Evolutionary conservation across 2,113 vertebrate genomes (phyloP).

Genomic region (Esox niger): DNA sequence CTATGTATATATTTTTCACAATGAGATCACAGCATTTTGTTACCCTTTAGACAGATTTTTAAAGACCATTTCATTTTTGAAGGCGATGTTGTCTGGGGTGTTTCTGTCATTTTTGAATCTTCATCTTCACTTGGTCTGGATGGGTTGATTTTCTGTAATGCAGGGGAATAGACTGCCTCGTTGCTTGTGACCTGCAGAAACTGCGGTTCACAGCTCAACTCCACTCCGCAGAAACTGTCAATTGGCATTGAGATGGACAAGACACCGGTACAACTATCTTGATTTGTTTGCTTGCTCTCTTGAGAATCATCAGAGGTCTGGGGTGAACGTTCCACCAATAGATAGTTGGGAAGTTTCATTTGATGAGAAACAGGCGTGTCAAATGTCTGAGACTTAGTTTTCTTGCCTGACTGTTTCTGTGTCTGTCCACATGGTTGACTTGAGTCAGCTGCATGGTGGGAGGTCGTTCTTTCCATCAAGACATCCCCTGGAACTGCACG

Average conservation of each 20-base stretch:
- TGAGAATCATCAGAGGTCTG: neutral
- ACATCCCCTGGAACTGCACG: neutral
- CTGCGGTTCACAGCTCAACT: neutral
- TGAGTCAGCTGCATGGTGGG: neutral
- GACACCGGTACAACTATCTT: neutral
- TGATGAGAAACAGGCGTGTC: neutral
- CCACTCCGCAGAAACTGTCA: neutral
- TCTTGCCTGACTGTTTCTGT: neutral
- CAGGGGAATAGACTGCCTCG: neutral
- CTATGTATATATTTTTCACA: no score
- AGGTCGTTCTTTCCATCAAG: neutral
- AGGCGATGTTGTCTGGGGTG: neutral
- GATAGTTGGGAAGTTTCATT: slow-evolving; percentile 7
- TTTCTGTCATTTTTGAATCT: no score
- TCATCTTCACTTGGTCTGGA: no score
- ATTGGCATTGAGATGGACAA: neutral
- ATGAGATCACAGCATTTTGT: no score
- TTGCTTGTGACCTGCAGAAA: slow-evolving; percentile 4
- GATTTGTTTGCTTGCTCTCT: neutral
- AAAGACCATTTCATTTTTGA: neutral
- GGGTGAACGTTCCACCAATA: neutral
- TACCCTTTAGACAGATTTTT: neutral
- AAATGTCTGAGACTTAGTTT: no score
- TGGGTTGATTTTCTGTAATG: neutral
- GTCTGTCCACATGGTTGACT: neutral